phyloP scores from a whole-genome alignment of 2,797 vertebrate genomes.

The Muscicapa comitata region DNA sequence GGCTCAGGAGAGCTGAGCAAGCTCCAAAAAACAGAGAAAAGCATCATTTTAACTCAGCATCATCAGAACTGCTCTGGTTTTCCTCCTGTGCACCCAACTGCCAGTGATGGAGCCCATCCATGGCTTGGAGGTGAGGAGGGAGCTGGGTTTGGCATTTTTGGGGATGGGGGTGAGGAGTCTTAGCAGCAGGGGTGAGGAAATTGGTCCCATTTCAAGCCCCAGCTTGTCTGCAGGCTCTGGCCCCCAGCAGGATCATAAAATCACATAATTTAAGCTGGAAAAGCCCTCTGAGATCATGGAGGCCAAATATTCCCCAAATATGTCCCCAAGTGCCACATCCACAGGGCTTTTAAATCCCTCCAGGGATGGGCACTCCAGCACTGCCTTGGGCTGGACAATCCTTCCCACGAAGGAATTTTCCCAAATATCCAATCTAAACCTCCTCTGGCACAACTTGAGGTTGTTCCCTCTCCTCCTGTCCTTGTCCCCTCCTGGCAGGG shows the following conservation, averaged over 20 bases:
- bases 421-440: not conserved
- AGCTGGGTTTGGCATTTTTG: not conserved
- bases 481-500: not conserved
- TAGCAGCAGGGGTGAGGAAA: not conserved
- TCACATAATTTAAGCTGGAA: not conserved
- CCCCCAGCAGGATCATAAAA: not conserved
- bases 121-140: not conserved
- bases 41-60: not conserved
- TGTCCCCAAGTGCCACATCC: not conserved
- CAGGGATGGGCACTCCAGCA: not conserved
- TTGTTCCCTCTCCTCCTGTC: not conserved
- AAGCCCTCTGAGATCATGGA: not conserved
- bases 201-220: not conserved
- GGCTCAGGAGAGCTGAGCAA: not conserved
- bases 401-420: not conserved
- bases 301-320: accelerated
- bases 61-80: not conserved
- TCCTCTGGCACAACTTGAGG: accelerated
- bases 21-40: not conserved
- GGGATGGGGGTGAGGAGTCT: not conserved
- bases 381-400: not conserved
- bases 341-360: accelerated
- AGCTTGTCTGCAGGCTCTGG: not conserved
- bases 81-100: not conserved
- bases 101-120: not conserved